These are phyloP conservation scores for Channa argus DNA, from an alignment of 2,113 vertebrate genomes.

Conservation along the genomic window DNA sequence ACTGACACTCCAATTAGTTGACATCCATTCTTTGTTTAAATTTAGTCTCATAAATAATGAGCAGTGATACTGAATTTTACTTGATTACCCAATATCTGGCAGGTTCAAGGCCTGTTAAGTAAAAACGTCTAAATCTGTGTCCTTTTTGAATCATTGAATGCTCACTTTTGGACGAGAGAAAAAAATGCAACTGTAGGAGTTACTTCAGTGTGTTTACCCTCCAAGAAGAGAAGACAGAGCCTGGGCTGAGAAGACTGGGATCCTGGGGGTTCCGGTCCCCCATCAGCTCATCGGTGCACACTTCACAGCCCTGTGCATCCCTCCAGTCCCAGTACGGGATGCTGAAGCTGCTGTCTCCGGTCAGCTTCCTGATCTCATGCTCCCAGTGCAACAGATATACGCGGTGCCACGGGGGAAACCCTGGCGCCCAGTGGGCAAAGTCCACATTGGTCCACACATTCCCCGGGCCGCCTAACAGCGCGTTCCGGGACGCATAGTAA, in stretches of 20 bases:
- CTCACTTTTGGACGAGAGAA: background rate
- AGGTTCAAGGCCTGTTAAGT: too few relatives aligned
- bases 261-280: slow-evolving; percentile 85
- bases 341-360: slow-evolving; percentile 89
- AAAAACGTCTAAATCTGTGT: too few relatives aligned
- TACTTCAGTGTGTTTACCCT: slow-evolving; percentile 81
- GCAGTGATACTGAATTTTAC: too few relatives aligned
- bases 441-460: slow-evolving; percentile 90
- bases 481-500: slow-evolving; percentile 92
- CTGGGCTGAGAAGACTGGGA: slow-evolving; percentile 88
- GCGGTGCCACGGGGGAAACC: slow-evolving; percentile 94
- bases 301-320: slow-evolving; percentile 86
- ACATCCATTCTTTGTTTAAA: too few relatives aligned
- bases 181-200: background rate
- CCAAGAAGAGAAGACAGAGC: slow-evolving; percentile 94
- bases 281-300: slow-evolving; percentile 94
- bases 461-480: slow-evolving; percentile 86
- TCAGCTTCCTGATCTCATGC: slow-evolving; percentile 88
- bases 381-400: slow-evolving; percentile 92
- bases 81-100: too few relatives aligned
- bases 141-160: too few relatives aligned
- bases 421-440: slow-evolving; percentile 94
- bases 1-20: too few relatives aligned
- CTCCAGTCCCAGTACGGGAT: slow-evolving; percentile 98
- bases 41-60: too few relatives aligned